phyloP scores from a whole-genome alignment of 2,113 vertebrate genomes.

The Erinaceus europaeus region DNA sequence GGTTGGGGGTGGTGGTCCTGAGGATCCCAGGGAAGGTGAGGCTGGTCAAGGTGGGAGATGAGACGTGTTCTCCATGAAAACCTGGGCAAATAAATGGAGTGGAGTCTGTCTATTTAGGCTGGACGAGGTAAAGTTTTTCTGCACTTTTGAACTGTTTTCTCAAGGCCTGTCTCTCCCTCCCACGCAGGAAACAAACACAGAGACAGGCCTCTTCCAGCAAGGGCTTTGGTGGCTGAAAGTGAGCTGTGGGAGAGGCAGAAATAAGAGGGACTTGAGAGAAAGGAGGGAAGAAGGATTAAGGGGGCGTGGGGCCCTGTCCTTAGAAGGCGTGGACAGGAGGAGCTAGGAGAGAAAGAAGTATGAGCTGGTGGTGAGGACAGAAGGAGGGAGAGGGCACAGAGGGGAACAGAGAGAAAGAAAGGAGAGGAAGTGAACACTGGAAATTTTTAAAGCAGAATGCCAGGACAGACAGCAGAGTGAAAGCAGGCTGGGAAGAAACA shows the following conservation, averaged over 20 bases:
- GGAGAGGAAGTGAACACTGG: background rate
- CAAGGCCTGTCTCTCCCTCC: conserved; percentile 84
- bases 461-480: background rate
- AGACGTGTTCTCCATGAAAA: conserved; percentile 48
- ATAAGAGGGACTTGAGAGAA: no score
- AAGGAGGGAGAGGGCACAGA: background rate
- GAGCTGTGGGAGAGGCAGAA: background rate
- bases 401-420: background rate
- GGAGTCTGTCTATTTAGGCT: conserved; percentile 82
- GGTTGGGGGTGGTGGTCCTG: no score
- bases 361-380: background rate
- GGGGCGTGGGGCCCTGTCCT: background rate
- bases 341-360: background rate
- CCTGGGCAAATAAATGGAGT: conserved; percentile 70
- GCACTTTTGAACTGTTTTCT: conserved; percentile 89
- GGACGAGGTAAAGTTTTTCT: conserved; percentile 85
- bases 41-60: background rate
- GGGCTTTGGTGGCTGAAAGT: conserved; percentile 4
- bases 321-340: background rate
- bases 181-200: conserved; percentile 83
- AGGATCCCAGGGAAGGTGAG: no score
- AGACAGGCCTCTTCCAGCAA: conserved; percentile 79
- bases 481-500: background rate
- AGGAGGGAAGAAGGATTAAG: no score
- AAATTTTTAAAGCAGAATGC: background rate